Base-by-base conservation (phyloP, 2,888 invertebrate species). In the Merodon equestris region DNA sequence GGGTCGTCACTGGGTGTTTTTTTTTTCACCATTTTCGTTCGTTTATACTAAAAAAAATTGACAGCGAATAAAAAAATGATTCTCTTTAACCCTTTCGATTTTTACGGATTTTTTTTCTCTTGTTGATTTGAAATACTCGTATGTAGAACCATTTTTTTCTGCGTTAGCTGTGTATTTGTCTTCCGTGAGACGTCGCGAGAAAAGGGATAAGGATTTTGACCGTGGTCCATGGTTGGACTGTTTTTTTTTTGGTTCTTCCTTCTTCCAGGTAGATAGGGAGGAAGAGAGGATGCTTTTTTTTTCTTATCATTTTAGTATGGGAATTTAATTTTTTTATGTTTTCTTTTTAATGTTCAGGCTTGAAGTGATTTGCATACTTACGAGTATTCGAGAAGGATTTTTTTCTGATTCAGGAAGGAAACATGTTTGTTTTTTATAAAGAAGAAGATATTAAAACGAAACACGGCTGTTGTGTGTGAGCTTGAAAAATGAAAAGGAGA, bases 141-240 rank as follows among this genome's bases (percentile, higher is more conserved):
- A 27, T 36, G 44, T 36, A 19, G 58, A 54, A 34, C 19, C 38
- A 36, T 60, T 74, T 61, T 67, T 71, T 54, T 68, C 54, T 51
- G 40, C 53, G 38, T 54, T 50, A 12, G 58, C 56, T 47, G 34
- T 3, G 17, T 68, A 47, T 73, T 79, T 74, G 64, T 70, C 74
- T 79, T 68, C 54, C 54, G 74, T 74, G 60, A 68, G 79, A 74
- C 58, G 44, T 40, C 63, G 56, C 74, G 63, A 60, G 64, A 60
- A 36, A 73, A 73, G 68, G 74, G 79, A 64, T 79, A 68, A 58
- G 34, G 57, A 70, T 51, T 74, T 56, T 79, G 79, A 79, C 79
- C 79, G 79, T 79, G 74, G 79, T 79, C 74, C 79, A 74, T 60
- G 68, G 68, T 74, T 45, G 18, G 74, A 60, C 58, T 74, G 73